These are phyloP conservation scores for Agonopterix arenella DNA, from an alignment of 2,888 invertebrate genomes.

Conservation along the genomic window DNA sequence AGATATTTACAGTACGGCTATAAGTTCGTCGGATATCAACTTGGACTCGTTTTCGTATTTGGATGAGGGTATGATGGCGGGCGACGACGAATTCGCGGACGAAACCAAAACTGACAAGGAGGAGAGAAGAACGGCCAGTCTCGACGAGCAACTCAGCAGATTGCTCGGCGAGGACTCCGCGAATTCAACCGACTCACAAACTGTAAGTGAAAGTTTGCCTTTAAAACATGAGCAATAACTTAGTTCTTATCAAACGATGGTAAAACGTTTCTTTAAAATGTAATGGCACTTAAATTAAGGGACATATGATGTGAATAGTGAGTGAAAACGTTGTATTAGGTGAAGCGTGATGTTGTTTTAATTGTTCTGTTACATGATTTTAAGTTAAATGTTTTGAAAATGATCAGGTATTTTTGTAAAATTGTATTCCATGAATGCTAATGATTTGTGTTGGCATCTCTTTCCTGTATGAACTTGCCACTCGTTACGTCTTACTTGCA, in stretches of 20 bases:
- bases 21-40: slow-evolving; percentile 70
- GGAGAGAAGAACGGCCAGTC: slow-evolving; percentile 30
- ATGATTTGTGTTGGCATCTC: not conserved
- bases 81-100: slow-evolving; percentile 58
- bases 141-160: slow-evolving; percentile 53
- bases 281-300: slow-evolving; percentile 32
- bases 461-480: not conserved
- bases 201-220: slow-evolving; percentile 60
- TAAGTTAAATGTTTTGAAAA: not conserved
- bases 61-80: slow-evolving; percentile 65
- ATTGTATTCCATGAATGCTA: not conserved
- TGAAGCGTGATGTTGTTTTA: not conserved
- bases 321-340: slow-evolving; percentile 5
- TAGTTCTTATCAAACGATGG: slow-evolving; percentile 28
- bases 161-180: slow-evolving; percentile 56
- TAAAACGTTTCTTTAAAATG: slow-evolving; percentile 31
- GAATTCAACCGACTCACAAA: slow-evolving; percentile 50
- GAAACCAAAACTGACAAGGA: slow-evolving; percentile 35
- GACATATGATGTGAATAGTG: slow-evolving; percentile 44
- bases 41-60: slow-evolving; percentile 72
- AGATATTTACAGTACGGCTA: slow-evolving; percentile 74
- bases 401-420: not conserved
- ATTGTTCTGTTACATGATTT: not conserved
- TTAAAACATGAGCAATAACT: slow-evolving; percentile 49
- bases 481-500: not conserved